Conservation (phyloP, 2,888 invertebrate species). For the Choristoneura rosaceana region DNA sequence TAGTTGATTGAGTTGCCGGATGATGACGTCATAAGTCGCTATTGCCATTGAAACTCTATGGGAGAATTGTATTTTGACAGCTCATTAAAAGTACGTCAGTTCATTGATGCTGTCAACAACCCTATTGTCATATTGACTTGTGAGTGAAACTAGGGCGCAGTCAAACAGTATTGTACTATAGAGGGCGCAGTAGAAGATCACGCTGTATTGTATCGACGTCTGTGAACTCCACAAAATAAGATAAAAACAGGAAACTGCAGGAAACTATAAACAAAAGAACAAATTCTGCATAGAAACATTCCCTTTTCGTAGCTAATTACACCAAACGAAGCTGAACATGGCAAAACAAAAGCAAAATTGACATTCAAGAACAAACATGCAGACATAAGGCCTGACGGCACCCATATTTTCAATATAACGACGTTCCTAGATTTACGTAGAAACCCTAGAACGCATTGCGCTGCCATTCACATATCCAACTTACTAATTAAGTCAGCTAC, state of each 20-base stretch:
- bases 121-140: too few species aligned
- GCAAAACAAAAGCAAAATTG: constrained; percentile 47
- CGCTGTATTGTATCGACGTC: background rate
- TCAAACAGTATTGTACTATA: too few species aligned
- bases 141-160: too few species aligned
- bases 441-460: constrained; percentile 75
- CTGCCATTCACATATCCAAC: constrained; percentile 85
- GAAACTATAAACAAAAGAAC: constrained; percentile 5
- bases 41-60: too few species aligned
- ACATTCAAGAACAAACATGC: constrained; percentile 44
- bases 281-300: constrained; percentile 20
- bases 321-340: constrained; percentile 27
- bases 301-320: constrained; percentile 42
- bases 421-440: constrained; percentile 75
- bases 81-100: too few species aligned
- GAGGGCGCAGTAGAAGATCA: too few species aligned
- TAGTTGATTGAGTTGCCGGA: too few species aligned
- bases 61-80: too few species aligned
- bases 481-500: constrained; percentile 84
- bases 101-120: too few species aligned
- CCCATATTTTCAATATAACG: constrained; percentile 82
- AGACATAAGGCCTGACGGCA: constrained; percentile 57
- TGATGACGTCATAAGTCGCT: too few species aligned
- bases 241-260: background rate
- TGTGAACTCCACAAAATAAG: background rate